A percentile compares a stretch with the other conserved stretches of the same genome.
Evolutionary conservation across 2,797 vertebrate genomes (phyloP).

Genomic region (Gadopsis marmoratus): DNA sequence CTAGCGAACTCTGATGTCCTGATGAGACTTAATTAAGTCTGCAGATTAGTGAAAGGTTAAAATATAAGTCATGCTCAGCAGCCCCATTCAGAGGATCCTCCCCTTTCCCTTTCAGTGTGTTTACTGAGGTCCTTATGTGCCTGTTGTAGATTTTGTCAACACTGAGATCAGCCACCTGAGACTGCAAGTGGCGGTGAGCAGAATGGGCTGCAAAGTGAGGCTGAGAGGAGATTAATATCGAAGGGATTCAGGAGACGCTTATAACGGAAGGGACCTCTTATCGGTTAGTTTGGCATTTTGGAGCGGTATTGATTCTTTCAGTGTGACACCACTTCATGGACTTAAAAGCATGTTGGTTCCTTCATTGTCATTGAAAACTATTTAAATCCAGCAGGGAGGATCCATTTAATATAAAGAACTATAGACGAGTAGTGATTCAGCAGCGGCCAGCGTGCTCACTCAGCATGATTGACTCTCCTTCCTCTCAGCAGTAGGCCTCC

Average conservation of each 20-base stretch:
- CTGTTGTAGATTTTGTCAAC: slow-evolving; percentile 23
- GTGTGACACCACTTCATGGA: slow-evolving; percentile 37
- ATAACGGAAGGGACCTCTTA: slow-evolving; percentile 18
- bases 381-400: slow-evolving; percentile 42
- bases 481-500: neutral
- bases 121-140: slow-evolving; percentile 34
- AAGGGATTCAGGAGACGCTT: slow-evolving; percentile 12
- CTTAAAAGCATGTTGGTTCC: slow-evolving; percentile 27
- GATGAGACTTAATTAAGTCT: slow-evolving; percentile 82
- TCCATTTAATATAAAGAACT: slow-evolving; percentile 33
- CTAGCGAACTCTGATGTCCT: slow-evolving; percentile 63
- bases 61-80: slow-evolving; percentile 65
- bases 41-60: slow-evolving; percentile 72
- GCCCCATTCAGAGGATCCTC: slow-evolving; percentile 63
- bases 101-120: slow-evolving; percentile 39
- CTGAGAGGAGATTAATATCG: slow-evolving; percentile 42
- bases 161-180: slow-evolving; percentile 19
- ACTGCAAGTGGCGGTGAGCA: slow-evolving; percentile 2
- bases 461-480: neutral
- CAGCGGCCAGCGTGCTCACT: neutral
- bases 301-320: slow-evolving; percentile 51
- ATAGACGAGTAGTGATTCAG: neutral
- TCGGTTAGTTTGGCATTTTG: slow-evolving; percentile 19
- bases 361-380: slow-evolving; percentile 32
- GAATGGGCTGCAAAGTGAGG: slow-evolving; percentile 18